Conservation (phyloP, 2,797 vertebrate genomes). For the Silurus lanzhouensis region DNA sequence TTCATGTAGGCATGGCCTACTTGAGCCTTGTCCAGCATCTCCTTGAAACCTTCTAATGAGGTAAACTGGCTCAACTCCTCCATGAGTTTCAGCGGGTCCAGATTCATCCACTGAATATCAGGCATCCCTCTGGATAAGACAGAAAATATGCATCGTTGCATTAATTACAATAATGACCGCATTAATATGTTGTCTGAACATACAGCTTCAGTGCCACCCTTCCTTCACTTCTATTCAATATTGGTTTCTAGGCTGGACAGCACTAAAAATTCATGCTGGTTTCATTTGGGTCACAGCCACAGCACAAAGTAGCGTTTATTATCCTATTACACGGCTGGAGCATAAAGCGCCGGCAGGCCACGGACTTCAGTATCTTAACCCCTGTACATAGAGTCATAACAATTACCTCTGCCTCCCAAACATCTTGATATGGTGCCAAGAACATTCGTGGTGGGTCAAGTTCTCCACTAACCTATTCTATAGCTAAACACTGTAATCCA, state of each 20-base stretch:
- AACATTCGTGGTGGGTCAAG: constrained; percentile 21
- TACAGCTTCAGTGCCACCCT: neutral
- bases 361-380: constrained; percentile 74
- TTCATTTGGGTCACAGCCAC: constrained; percentile 71
- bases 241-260: constrained; percentile 27
- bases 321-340: constrained; percentile 87
- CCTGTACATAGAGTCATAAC: constrained; percentile 84
- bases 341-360: constrained; percentile 78
- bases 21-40: constrained; percentile 96
- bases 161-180: neutral
- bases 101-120: constrained; percentile 97
- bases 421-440: constrained; percentile 84
- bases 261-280: constrained; percentile 39
- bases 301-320: constrained; percentile 89
- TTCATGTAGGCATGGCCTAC: constrained; percentile 95
- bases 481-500: constrained; percentile 41
- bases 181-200: neutral
- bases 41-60: constrained; percentile 91
- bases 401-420: constrained; percentile 84
- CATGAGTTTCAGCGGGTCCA: constrained; percentile 93
- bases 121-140: constrained; percentile 82
- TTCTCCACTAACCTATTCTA: constrained; percentile 31
- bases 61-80: constrained; percentile 94
- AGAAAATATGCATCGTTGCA: neutral
- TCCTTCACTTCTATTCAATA: constrained; percentile 23